Evolutionary conservation across 2,888 invertebrate genomes (phyloP).

Genomic region (Lobophora halterata): DNA sequence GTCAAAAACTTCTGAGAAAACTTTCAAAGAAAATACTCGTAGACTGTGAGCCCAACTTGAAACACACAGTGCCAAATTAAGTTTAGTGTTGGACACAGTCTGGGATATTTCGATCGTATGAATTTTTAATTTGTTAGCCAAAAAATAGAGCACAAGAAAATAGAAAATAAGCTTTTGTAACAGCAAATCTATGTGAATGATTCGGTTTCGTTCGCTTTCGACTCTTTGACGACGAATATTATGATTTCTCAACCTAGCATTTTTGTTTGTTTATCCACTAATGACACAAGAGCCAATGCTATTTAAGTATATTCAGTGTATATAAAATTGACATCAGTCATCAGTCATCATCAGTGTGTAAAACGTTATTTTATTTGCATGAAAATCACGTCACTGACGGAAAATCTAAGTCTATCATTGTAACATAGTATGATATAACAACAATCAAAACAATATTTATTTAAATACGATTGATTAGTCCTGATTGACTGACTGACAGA

Average conservation of each 20-base stretch:
- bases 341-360: too few species aligned
- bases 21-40: conserved; percentile 31
- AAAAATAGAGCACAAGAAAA: conserved; percentile 51
- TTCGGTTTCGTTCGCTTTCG: conserved; percentile 28
- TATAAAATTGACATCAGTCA: too few species aligned
- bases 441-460: too few species aligned
- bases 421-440: too few species aligned
- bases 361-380: too few species aligned
- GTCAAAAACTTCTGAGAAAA: conserved; percentile 12
- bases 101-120: conserved; percentile 51
- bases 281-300: too few species aligned
- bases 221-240: conserved; percentile 7
- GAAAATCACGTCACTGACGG: too few species aligned
- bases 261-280: background rate
- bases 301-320: too few species aligned
- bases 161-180: conserved; percentile 46
- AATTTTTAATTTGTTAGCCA: conserved; percentile 55
- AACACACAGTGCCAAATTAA: conserved; percentile 39
- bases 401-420: too few species aligned
- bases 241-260: background rate
- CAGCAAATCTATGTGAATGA: conserved; percentile 66
- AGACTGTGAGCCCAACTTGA: conserved; percentile 39
- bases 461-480: too few species aligned
- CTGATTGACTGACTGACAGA: too few species aligned
- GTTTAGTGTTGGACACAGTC: conserved; percentile 33